These are phyloP conservation scores for Matsumurasca onukii DNA, from an alignment of 1,140 invertebrate genomes.

Conservation along the genomic window DNA sequence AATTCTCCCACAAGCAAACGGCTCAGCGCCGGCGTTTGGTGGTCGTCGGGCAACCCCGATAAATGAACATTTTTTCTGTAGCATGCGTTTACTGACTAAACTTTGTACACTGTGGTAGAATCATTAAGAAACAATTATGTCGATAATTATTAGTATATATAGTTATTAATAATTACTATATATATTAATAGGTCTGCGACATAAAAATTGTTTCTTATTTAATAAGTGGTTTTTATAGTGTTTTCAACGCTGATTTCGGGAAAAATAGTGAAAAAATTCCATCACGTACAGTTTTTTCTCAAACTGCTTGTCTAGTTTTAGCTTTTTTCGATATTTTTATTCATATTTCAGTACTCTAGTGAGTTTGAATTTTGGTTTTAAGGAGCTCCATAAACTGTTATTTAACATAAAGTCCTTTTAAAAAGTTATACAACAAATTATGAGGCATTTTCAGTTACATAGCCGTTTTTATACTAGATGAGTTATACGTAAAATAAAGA, in stretches of 20 bases:
- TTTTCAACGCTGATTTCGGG: constrained; percentile 22
- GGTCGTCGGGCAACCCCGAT: too few species aligned
- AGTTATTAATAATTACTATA: too few species aligned
- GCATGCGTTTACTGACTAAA: too few species aligned
- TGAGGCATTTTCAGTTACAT: constrained; percentile 22
- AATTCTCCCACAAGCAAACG: too few species aligned
- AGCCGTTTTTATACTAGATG: constrained; percentile 8
- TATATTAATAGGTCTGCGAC: too few species aligned
- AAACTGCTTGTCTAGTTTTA: constrained; percentile 25
- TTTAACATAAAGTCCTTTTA: neutral
- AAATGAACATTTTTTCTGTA: too few species aligned
- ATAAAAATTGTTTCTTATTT: neutral
- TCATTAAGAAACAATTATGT: too few species aligned
- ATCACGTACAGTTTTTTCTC: constrained; percentile 10
- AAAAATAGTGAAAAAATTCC: constrained; percentile 5
- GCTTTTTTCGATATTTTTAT: constrained; percentile 25
- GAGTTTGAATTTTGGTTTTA: neutral
- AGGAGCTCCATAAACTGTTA: neutral
- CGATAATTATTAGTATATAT: too few species aligned
- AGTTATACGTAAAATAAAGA: constrained; percentile 23
- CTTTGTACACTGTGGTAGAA: too few species aligned
- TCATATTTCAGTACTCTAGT: neutral
- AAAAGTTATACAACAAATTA: neutral
- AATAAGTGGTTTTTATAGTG: constrained; percentile 25
- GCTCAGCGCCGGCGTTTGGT: too few species aligned